phyloP scores from a whole-genome alignment of 1,140 invertebrate species.

The Drosophila punjabiensis region DNA sequence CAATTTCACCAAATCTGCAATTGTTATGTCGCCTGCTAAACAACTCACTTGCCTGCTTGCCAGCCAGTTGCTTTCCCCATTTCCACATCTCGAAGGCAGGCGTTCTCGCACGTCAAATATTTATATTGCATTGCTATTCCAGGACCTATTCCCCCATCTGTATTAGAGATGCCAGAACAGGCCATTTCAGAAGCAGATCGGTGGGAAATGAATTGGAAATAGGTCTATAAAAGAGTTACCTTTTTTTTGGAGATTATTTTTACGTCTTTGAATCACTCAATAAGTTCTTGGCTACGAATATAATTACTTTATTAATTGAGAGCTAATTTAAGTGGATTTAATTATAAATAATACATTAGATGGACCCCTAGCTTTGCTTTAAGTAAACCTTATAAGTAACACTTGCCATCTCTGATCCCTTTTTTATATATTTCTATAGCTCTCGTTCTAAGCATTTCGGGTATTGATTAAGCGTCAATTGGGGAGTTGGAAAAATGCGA shows the following conservation, averaged over 20 bases:
- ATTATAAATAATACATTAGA: neutral
- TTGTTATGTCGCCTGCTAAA: conserved; percentile 82
- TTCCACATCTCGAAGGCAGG: conserved; percentile 63
- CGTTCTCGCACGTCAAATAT: conserved; percentile 82
- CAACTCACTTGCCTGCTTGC: conserved; percentile 62
- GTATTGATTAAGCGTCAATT: conserved; percentile 76
- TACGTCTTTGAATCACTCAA: neutral
- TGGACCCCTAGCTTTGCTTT: rapidly evolving
- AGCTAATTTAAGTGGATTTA: neutral
- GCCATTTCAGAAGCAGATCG: neutral
- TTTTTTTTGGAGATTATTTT: neutral
- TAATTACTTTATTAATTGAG: neutral
- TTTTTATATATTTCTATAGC: conserved; percentile 12
- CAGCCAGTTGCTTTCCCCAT: conserved; percentile 21
- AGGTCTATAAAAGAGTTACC: neutral
- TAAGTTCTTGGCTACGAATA: neutral
- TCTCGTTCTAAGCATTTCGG: conserved; percentile 58
- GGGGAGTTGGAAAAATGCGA: conserved; percentile 34
- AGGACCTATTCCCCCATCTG: conserved; percentile 5
- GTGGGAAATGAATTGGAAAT: neutral
- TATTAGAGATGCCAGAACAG: conserved; percentile 8
- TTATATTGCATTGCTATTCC: conserved; percentile 71
- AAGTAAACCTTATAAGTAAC: neutral
- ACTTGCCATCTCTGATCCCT: neutral
- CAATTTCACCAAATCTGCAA: conserved; percentile 84